These are phyloP conservation scores for Trinorchestia longiramus DNA, from an alignment of 1,140 invertebrate genomes.

Conservation along the genomic window DNA sequence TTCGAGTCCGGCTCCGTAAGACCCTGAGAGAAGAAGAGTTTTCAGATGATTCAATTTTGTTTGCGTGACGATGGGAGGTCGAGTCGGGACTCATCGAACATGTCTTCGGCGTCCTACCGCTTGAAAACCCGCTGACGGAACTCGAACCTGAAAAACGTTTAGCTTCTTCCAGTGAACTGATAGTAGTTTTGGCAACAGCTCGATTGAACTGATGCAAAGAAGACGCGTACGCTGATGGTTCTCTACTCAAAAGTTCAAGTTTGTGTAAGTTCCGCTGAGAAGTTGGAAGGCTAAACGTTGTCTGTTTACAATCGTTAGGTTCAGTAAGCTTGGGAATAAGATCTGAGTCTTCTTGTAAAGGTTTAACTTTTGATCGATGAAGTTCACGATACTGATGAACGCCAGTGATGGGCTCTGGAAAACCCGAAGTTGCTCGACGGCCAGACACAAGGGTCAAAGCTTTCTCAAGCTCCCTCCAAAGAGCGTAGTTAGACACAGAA, in stretches of 20 bases:
- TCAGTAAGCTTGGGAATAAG: neutral
- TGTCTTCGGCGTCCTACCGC: neutral
- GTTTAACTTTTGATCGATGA: neutral
- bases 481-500: constrained; percentile 15
- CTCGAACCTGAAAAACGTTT: neutral
- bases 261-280: neutral
- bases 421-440: neutral
- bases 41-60: neutral
- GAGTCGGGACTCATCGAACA: neutral
- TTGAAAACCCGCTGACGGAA: neutral
- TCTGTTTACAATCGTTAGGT: neutral
- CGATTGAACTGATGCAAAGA: neutral
- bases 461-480: constrained; percentile 47
- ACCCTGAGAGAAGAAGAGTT: neutral
- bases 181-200: neutral
- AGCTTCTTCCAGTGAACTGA: neutral
- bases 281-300: neutral
- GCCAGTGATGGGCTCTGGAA: neutral
- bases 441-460: constrained; percentile 24
- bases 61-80: neutral
- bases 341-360: neutral
- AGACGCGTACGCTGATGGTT: neutral
- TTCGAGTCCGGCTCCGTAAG: neutral
- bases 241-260: neutral
- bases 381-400: neutral